Evolutionary conservation across 2,888 invertebrate genomes (phyloP).

Genomic region (Spisula solida): DNA sequence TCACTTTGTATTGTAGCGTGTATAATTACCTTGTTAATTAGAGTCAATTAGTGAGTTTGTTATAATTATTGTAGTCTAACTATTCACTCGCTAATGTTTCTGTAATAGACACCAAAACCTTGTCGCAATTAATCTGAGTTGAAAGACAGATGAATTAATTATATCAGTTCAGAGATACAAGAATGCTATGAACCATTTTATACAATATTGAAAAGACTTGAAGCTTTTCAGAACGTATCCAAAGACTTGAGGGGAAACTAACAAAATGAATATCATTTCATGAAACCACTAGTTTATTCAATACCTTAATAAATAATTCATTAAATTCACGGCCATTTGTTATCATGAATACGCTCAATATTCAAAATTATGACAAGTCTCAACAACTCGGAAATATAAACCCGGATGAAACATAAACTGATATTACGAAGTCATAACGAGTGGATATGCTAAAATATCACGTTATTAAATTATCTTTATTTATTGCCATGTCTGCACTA

Average conservation of each 20-base stretch:
- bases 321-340: not conserved
- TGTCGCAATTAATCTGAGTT: not conserved
- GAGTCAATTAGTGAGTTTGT: slow-evolving; percentile 5
- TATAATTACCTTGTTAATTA: not conserved
- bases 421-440: not conserved
- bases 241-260: not conserved
- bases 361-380: not conserved
- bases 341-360: not conserved
- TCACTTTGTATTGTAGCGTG: no score
- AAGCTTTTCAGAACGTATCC: not conserved
- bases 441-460: not conserved
- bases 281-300: not conserved
- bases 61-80: not conserved
- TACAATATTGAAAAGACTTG: not conserved
- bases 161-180: not conserved
- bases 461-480: not conserved
- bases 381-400: not conserved
- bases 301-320: slow-evolving; percentile 12
- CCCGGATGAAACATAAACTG: not conserved
- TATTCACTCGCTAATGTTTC: not conserved
- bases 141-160: not conserved
- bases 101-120: not conserved
- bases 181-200: not conserved
- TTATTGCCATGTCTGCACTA: slow-evolving; percentile 8
- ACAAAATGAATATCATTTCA: not conserved